A percentile compares a stretch with the other conserved stretches of the same genome.
These are phyloP conservation scores for Acleris holmiana DNA, from an alignment of 2,888 invertebrate species.

Conservation along the genomic window DNA sequence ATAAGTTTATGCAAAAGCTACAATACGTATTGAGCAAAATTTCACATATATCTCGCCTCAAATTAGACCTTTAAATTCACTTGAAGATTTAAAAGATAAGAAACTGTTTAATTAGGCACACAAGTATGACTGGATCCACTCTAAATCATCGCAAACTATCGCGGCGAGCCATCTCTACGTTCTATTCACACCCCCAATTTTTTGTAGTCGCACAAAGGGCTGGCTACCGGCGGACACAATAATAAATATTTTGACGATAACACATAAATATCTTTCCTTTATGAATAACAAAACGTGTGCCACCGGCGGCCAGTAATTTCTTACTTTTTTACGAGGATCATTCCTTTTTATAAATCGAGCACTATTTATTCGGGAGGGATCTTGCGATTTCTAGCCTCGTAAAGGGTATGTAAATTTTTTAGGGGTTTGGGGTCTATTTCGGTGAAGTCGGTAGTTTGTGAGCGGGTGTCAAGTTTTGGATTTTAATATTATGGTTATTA, in stretches of 20 bases:
- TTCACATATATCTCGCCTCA: too few species aligned
- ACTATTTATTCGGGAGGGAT: slow-evolving; percentile 71
- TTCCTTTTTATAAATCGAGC: slow-evolving; percentile 74
- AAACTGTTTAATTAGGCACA: neutral
- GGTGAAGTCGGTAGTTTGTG: slow-evolving; percentile 12
- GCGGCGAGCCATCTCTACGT: slow-evolving; percentile 48
- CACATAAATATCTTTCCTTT: slow-evolving; percentile 81
- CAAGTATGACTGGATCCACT: too few species aligned
- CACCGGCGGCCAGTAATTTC: slow-evolving; percentile 73
- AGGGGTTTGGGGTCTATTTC: slow-evolving; percentile 15
- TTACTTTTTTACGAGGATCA: slow-evolving; percentile 76
- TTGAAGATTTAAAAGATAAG: too few species aligned
- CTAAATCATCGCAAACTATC: slow-evolving; percentile 1
- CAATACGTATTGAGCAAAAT: too few species aligned
- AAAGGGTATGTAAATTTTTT: slow-evolving; percentile 43
- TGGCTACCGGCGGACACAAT: slow-evolving; percentile 78
- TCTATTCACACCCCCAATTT: slow-evolving; percentile 78
- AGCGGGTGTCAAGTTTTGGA: slow-evolving; percentile 14
- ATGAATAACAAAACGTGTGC: slow-evolving; percentile 81
- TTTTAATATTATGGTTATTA: slow-evolving; percentile 6
- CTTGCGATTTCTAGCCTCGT: slow-evolving; percentile 59
- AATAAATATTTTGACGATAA: slow-evolving; percentile 85
- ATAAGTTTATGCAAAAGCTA: too few species aligned
- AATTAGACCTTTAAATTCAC: too few species aligned
- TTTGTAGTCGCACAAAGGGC: slow-evolving; percentile 79